Evolutionary conservation across 2,888 invertebrate species (phyloP), one percentile per base, ranked within the genome.

Genomic region (Drosophila tripunctata): DNA sequence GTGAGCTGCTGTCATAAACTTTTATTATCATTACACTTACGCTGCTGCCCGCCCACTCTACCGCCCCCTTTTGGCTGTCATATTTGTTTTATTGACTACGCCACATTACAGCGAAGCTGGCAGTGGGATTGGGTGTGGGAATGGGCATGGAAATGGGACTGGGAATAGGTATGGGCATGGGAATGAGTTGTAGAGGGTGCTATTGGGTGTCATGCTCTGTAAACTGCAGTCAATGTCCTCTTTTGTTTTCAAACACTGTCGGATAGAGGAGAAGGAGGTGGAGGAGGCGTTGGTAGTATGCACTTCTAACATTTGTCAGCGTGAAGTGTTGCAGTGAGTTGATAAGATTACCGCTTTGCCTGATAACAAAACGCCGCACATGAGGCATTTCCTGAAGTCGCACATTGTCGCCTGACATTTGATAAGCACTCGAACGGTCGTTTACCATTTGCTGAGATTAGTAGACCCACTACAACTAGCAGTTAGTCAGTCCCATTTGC

Each of bases 11-110:
- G 81, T 81, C 81, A 81, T 81, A 81, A 81, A 81, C 69, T 81
- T 81, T 83, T 81, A 83, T 81, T 83, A 83, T 81, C 81, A 83
- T 81, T 83, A 77, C 84, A 81, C 84, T 81, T 78, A 71, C 78
- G 62, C 60, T 65, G 50, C 21, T 40, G 52, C 17, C 24, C 31
- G 43, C 21, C 24, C n/a, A 17, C n/a, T 10, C 31, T 40, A 2
- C n/a, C 44, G 30, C 8, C 41, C 24, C 12, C 6, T 6, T 36
- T 31, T 43, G 55, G 38, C 68, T 84, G 76, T 74, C 81, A 64
- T 81, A 81, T 81, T 81, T 84, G 81, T 81, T 84, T 84, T 81
- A 81, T 84, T 81, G 81, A 81, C 81, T 68, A 55, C 55, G 72
- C 64, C 67, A 45, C 62, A 68, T 57, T 43, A 63, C 40, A 17